Evolutionary conservation across 2,113 vertebrate species (phyloP).

Genomic region (Nematolebias whitei): DNA sequence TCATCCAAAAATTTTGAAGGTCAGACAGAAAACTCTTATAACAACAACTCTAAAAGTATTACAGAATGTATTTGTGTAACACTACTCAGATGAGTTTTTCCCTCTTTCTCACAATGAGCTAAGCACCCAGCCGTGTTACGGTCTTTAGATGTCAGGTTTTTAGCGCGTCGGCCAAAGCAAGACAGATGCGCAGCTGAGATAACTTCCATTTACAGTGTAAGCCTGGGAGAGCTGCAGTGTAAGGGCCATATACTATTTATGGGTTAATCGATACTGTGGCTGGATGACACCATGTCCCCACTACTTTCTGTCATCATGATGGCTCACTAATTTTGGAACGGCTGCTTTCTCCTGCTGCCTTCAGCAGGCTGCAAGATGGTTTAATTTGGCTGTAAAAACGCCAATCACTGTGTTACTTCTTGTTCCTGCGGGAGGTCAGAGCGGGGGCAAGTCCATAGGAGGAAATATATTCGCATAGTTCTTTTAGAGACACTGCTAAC

Average conservation of each 20-base stretch:
- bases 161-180: slow-evolving; percentile 44
- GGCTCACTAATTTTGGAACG: slow-evolving; percentile 95
- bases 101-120: slow-evolving; percentile 13
- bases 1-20: slow-evolving; percentile 1
- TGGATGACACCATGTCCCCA: slow-evolving; percentile 92
- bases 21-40: slow-evolving; percentile 16
- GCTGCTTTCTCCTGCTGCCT: slow-evolving; percentile 83
- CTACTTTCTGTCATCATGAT: slow-evolving; percentile 95
- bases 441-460: slow-evolving; percentile 90
- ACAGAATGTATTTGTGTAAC: slow-evolving; percentile 20
- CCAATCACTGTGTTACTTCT: slow-evolving; percentile 87
- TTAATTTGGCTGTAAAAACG: slow-evolving; percentile 92
- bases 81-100: slow-evolving; percentile 3
- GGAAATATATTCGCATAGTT: slow-evolving; percentile 87
- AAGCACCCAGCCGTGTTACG: slow-evolving; percentile 24
- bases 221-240: slow-evolving; percentile 80
- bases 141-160: slow-evolving; percentile 25
- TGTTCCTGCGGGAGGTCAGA: slow-evolving; percentile 82
- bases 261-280: slow-evolving; percentile 91
- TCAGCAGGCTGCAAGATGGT: slow-evolving; percentile 81
- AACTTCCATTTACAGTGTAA: slow-evolving; percentile 73
- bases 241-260: slow-evolving; percentile 89
- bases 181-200: slow-evolving; percentile 66
- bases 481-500: slow-evolving; percentile 83
- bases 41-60: slow-evolving; percentile 10